Percentiles rank a stretch among this genome's conserved stretches.
Evolutionary conservation across 2,888 invertebrate species (phyloP).

Genomic region (Dyspetes luteomarginatus): DNA sequence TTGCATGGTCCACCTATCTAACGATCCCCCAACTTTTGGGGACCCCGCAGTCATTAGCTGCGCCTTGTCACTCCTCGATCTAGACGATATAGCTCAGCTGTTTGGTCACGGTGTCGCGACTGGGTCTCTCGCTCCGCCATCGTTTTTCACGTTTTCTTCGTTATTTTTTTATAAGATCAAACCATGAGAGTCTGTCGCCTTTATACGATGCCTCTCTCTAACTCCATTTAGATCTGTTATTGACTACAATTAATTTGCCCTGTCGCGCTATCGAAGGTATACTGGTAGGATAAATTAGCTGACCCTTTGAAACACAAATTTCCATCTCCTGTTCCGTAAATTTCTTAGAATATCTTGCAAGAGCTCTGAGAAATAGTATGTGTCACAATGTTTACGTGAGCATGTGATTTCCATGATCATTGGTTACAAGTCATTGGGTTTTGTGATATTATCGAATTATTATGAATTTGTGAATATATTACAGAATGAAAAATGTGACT

Average conservation of each 20-base stretch:
- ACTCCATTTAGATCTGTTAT: conserved; percentile 24
- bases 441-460: too few species aligned
- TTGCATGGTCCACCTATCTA: conserved; percentile 50
- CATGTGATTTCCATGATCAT: too few species aligned
- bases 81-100: conserved; percentile 60
- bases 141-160: conserved; percentile 48
- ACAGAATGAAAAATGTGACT: too few species aligned
- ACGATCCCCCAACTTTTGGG: conserved; percentile 57
- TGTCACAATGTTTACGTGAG: too few species aligned
- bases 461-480: too few species aligned
- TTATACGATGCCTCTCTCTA: conserved; percentile 21
- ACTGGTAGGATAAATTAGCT: conserved; percentile 23
- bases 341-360: too few species aligned
- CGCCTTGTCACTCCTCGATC: conserved; percentile 61
- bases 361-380: too few species aligned
- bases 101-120: conserved; percentile 29
- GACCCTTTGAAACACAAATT: too few species aligned
- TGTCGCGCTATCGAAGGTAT: conserved; percentile 36
- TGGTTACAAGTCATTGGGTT: too few species aligned
- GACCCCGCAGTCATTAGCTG: conserved; percentile 61
- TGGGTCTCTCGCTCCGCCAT: not conserved
- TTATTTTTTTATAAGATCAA: conserved; percentile 51
- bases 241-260: conserved; percentile 39
- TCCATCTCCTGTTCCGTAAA: too few species aligned
- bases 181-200: conserved; percentile 40